These are phyloP conservation scores for Porphyrio hochstetteri DNA, from an alignment of 2,113 vertebrate species.

Conservation along the genomic window DNA sequence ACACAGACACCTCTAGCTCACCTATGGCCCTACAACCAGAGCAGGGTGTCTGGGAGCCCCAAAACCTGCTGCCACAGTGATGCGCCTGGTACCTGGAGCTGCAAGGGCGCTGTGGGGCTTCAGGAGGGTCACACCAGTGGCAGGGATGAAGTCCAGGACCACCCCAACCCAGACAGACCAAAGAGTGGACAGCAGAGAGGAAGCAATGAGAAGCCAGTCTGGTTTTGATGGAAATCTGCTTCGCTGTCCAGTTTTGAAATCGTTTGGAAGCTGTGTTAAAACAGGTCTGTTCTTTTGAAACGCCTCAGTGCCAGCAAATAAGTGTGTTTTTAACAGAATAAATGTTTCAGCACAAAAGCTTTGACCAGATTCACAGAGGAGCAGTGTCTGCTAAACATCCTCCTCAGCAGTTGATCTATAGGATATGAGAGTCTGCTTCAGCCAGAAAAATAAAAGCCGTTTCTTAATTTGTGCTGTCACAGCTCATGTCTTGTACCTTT, in stretches of 20 bases:
- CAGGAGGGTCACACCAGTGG: not conserved
- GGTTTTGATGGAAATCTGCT: not conserved
- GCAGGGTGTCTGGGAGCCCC: not conserved
- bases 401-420: not conserved
- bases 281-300: conserved; percentile 11
- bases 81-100: fast-evolving
- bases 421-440: not conserved
- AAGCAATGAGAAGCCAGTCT: not conserved
- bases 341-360: conserved; percentile 34
- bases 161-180: not conserved
- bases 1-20: not conserved
- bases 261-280: not conserved
- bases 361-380: conserved; percentile 39
- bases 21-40: not conserved
- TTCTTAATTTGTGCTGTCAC: not conserved
- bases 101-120: too few relatives aligned
- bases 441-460: not conserved
- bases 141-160: not conserved
- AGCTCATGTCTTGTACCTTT: not conserved
- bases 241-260: conserved; percentile 13
- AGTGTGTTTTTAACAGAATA: conserved; percentile 1
- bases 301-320: not conserved
- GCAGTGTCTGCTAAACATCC: not conserved
- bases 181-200: not conserved
- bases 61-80: not conserved